phyloP scores from a whole-genome alignment of 1,140 invertebrate genomes.

The Bombus ignitus region DNA sequence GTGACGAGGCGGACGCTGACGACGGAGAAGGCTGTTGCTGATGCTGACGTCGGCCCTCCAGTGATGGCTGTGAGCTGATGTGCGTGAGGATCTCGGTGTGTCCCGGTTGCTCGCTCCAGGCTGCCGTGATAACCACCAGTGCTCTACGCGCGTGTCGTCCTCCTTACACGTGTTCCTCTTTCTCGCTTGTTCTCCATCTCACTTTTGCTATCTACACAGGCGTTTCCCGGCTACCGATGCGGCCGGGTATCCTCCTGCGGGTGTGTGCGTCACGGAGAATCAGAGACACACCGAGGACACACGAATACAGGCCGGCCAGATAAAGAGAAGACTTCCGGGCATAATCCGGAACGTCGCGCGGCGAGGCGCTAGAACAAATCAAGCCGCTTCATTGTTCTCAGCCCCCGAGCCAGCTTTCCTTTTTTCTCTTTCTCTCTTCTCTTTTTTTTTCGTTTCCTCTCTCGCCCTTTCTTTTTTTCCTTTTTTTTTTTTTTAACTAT shows the following conservation, averaged over 20 bases:
- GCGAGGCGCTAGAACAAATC: conserved; percentile 79
- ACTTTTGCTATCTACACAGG: neutral
- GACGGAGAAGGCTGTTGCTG: conserved; percentile 34
- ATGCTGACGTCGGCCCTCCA: conserved; percentile 31
- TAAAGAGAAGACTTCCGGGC: conserved; percentile 81
- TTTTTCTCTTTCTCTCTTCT: conserved; percentile 15
- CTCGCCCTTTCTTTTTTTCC: conserved; percentile 7
- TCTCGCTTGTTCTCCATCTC: neutral
- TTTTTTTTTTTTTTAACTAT: neutral
- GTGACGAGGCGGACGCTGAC: conserved; percentile 50
- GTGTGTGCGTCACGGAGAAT: conserved; percentile 40
- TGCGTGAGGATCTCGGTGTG: conserved; percentile 32
- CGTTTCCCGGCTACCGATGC: conserved; percentile 1
- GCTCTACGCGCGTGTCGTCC: conserved; percentile 31
- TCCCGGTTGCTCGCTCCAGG: conserved; percentile 44
- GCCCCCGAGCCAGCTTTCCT: conserved; percentile 56
- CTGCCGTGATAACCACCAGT: conserved; percentile 51
- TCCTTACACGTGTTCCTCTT: conserved; percentile 14
- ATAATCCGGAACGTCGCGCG: conserved; percentile 76
- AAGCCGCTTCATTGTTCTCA: conserved; percentile 77
- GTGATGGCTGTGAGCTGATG: conserved; percentile 17
- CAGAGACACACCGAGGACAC: conserved; percentile 32
- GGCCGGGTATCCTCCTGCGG: neutral
- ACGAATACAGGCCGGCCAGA: conserved; percentile 50
- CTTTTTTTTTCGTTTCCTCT: conserved; percentile 23